Evolutionary conservation across 1,140 invertebrate genomes (phyloP).

Genomic region (Monomorium pharaonis): DNA sequence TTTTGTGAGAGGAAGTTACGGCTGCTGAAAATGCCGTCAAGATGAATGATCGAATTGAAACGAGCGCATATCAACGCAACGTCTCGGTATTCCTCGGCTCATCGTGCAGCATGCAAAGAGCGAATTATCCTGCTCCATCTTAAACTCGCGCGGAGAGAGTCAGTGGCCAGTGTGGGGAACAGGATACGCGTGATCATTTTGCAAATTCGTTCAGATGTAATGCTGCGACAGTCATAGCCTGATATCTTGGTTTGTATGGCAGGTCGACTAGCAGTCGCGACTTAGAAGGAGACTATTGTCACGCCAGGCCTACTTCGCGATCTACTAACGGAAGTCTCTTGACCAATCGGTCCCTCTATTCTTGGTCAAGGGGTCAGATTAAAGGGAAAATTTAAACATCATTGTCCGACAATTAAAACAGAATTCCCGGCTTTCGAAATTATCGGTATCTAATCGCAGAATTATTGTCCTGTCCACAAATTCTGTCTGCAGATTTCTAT

Average conservation of each 20-base stretch:
- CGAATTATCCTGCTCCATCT: conserved; percentile 67
- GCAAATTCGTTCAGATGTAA: conserved; percentile 73
- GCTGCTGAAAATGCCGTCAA: neutral
- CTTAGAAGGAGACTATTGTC: conserved; percentile 70
- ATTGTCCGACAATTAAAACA: neutral
- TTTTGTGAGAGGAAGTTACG: neutral
- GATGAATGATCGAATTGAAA: neutral
- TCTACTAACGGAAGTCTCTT: conserved; percentile 71
- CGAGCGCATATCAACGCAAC: neutral
- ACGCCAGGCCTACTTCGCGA: conserved; percentile 69
- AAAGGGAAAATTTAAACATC: conserved; percentile 64
- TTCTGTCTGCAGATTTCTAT: neutral
- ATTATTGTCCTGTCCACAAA: neutral
- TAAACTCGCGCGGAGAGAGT: conserved; percentile 68
- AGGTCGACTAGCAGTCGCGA: conserved; percentile 54
- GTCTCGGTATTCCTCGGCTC: neutral
- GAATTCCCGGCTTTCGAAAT: neutral
- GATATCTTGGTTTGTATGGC: conserved; percentile 52
- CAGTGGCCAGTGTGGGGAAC: conserved; percentile 57
- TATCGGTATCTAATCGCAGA: neutral
- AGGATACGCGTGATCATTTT: conserved; percentile 84
- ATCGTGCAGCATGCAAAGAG: conserved; percentile 39
- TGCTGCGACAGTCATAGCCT: conserved; percentile 22
- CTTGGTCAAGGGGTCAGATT: conserved; percentile 72
- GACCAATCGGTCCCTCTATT: conserved; percentile 70